Evolutionary conservation across 2,113 vertebrate genomes (phyloP).

Genomic region (Oxyruncus cristatus): DNA sequence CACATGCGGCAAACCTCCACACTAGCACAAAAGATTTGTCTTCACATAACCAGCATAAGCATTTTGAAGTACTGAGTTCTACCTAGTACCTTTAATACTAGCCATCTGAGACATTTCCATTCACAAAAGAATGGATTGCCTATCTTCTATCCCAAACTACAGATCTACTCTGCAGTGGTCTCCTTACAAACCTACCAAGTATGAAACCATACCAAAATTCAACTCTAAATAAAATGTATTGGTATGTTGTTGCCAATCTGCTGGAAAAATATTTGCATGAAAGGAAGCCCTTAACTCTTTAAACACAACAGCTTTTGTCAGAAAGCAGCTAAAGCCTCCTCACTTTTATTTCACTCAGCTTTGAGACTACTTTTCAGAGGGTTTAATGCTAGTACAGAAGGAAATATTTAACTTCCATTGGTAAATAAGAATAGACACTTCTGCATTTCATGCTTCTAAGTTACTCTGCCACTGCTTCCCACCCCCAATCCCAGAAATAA

Average conservation of each 20-base stretch:
- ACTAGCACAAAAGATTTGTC: not conserved
- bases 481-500: not conserved
- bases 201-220: not conserved
- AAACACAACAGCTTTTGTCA: not conserved
- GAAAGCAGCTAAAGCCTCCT: not conserved
- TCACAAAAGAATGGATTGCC: not conserved
- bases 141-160: not conserved
- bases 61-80: not conserved
- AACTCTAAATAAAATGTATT: constrained; percentile 23
- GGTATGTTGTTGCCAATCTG: constrained; percentile 3
- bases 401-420: not conserved
- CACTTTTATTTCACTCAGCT: not conserved
- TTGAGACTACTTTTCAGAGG: not conserved
- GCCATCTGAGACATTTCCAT: not conserved
- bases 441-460: not conserved
- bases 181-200: not conserved
- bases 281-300: constrained; percentile 5
- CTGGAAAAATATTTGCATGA: not conserved
- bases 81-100: constrained; percentile 29
- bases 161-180: not conserved
- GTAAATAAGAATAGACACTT: not conserved
- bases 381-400: constrained; percentile 13
- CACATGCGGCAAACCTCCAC: not conserved
- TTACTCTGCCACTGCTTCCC: not conserved
- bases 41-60: not conserved